These are phyloP conservation scores for Lasioglossum vierecki DNA, from an alignment of 2,888 invertebrate genomes.

Conservation along the genomic window DNA sequence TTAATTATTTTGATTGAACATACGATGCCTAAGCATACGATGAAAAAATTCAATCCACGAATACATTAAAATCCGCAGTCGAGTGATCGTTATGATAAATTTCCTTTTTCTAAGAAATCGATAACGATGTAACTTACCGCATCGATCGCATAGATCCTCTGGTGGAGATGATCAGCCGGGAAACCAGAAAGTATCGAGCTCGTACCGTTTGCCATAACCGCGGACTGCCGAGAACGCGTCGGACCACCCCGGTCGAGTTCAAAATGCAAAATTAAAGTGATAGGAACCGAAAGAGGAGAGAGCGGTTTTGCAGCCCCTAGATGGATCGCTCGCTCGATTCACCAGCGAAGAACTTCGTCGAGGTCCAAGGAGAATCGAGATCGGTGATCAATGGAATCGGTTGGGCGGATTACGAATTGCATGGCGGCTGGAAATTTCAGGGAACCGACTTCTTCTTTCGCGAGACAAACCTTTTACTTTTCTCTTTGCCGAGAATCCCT, in stretches of 20 bases:
- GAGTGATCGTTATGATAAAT: no score
- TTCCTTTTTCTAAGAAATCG: neutral
- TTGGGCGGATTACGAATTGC: neutral
- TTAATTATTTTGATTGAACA: neutral
- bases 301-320: neutral
- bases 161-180: neutral
- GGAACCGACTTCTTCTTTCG: slow-evolving; percentile 52
- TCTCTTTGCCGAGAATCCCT: slow-evolving; percentile 23
- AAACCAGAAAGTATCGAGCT: neutral
- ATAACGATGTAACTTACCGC: neutral
- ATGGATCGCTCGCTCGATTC: slow-evolving; percentile 44
- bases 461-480: slow-evolving; percentile 26
- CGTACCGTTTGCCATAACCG: slow-evolving; percentile 45
- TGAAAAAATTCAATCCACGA: no score
- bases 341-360: slow-evolving; percentile 29
- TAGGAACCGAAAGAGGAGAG: neutral
- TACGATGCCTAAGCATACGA: no score
- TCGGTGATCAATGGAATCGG: neutral
- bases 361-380: neutral
- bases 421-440: slow-evolving; percentile 60
- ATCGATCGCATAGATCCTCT: slow-evolving; percentile 3
- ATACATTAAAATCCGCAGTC: no score
- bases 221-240: neutral
- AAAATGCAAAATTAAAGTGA: neutral
- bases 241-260: slow-evolving; percentile 8